Conservation (phyloP, 2,113 vertebrate species). For the Maylandia zebra region DNA sequence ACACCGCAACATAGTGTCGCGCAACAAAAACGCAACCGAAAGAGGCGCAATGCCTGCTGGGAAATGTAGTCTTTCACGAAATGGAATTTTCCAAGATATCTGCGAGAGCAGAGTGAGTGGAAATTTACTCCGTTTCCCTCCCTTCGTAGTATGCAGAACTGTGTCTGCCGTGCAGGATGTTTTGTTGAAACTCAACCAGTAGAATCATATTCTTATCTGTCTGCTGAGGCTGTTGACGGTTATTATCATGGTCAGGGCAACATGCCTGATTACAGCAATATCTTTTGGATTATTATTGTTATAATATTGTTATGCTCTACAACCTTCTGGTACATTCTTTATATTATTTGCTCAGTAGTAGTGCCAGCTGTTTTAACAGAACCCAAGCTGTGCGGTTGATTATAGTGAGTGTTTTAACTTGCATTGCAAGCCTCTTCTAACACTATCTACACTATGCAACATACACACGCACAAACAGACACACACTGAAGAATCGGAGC, state of each 20-base stretch:
- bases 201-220: background rate
- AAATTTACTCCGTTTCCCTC: constrained; percentile 43
- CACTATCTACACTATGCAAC: background rate
- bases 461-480: background rate
- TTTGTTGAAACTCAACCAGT: constrained; percentile 6
- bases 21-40: background rate
- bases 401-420: background rate
- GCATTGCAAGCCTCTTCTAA: background rate
- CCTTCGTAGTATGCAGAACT: background rate
- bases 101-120: constrained; percentile 7
- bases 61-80: constrained; percentile 38
- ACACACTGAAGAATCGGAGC: background rate
- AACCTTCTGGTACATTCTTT: background rate
- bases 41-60: constrained; percentile 29
- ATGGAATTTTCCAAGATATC: constrained; percentile 61
- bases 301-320: background rate
- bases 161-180: background rate
- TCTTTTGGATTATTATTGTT: background rate
- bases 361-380: background rate
- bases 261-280: background rate
- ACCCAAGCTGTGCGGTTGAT: background rate
- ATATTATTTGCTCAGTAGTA: background rate
- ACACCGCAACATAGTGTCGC: background rate
- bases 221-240: background rate
- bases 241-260: background rate